These are phyloP conservation scores for Acanthosepion pharaonis DNA, from an alignment of 2,888 invertebrate genomes.

Conservation along the genomic window DNA sequence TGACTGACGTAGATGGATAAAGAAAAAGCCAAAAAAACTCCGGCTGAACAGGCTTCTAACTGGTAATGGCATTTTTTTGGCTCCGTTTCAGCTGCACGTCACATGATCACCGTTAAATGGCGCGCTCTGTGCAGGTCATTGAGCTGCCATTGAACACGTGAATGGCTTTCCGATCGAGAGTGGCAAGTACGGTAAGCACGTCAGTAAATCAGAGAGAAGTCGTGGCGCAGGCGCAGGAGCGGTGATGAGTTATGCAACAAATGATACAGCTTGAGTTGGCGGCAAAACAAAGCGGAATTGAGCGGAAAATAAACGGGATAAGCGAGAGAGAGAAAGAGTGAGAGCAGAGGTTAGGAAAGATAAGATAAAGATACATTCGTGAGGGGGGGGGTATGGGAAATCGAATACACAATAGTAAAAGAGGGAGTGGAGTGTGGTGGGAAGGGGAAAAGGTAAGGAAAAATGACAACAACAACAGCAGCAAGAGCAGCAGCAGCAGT, in stretches of 20 bases:
- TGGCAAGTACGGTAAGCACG: background rate
- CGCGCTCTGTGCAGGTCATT: background rate
- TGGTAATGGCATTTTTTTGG: slow-evolving; percentile 9
- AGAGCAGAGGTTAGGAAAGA: background rate
- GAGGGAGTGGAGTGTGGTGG: background rate
- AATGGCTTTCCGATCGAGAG: slow-evolving; percentile 9
- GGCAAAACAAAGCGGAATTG: background rate
- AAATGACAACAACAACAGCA: too few species aligned
- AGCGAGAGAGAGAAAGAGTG: background rate
- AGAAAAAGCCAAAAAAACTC: background rate
- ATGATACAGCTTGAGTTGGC: slow-evolving; percentile 33
- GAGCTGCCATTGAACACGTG: slow-evolving; percentile 33
- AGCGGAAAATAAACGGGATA: background rate
- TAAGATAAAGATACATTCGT: too few species aligned
- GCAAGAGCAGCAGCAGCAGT: too few species aligned
- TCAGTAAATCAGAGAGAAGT: slow-evolving; percentile 10
- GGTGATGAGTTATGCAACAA: slow-evolving; percentile 5
- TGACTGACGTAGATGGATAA: background rate
- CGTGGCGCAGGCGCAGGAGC: background rate
- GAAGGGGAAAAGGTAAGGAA: background rate
- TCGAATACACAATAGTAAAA: background rate
- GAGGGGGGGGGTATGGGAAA: background rate
- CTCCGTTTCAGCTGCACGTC: background rate
- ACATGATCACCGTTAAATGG: slow-evolving; percentile 21
- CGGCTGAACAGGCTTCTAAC: background rate